Base-by-base conservation (phyloP, 2,113 vertebrate species). In the Pelodiscus sinensis region DNA sequence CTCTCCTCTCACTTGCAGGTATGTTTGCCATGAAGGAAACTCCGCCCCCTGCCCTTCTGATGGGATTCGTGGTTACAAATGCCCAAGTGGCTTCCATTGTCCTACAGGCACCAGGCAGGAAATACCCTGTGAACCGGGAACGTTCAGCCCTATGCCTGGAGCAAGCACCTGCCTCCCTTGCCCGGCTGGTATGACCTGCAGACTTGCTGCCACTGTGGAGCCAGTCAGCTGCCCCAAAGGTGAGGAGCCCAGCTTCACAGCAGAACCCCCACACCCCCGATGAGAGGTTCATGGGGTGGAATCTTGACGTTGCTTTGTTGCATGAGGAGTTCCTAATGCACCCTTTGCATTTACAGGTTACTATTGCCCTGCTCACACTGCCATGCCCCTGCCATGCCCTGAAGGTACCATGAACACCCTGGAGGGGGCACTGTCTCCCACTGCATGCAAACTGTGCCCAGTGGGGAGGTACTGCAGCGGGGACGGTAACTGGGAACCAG, bases 71-170 rank as follows among this genome's bases (percentile, higher is more conserved):
- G 98, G 99, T 6, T 99, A 99, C 95, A 94, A 95, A 18, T 99
- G 99, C 88, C 98, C 98, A 5, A 95, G 96, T 0, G 99, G 99
- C 65, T 98, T 98, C 95, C 96, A 85, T 94, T 99, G 99, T 94
- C 98, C 98, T 6, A 88, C 95, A 9, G 99, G 99, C 87, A 97
- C 98, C 9, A 96, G 86, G 75, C 79, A 91, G 2, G 98, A 99
- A 62, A 57, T 98, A 52, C 98, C 99, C 38, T 99, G 99, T 75
- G 96, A 98, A 90, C 98, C 99, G 44, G 99, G 99, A 73, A 98
- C 97, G 21, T 99, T 98, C 96, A 98, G 98, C 83, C 98, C 98
- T 4, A 81, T 93, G 52, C 95, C 96, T 3, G 99, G 98, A 9
- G 98, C 98, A 10, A 94, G 97, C 1, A 10, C 25, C 82, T 99